Conservation (phyloP, 2,888 invertebrate species). For the Cryptocephalus primarius region DNA sequence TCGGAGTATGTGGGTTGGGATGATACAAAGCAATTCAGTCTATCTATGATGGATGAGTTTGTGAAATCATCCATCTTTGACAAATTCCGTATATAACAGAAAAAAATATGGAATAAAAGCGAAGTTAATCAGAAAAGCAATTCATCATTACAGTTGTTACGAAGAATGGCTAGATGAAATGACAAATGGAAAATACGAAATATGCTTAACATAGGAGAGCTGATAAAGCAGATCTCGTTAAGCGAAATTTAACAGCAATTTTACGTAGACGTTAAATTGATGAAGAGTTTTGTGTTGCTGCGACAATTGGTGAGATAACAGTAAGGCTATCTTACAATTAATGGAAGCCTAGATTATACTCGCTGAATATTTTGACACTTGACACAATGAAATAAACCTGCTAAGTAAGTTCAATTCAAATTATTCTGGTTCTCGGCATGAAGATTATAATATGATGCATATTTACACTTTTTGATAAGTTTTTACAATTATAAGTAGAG, state of each 20-base stretch:
- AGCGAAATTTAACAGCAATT: slow-evolving; percentile 31
- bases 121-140: slow-evolving; percentile 24
- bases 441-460: too few relatives aligned
- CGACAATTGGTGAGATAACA: slow-evolving; percentile 31
- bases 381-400: too few relatives aligned
- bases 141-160: slow-evolving; percentile 22
- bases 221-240: slow-evolving; percentile 29
- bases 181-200: slow-evolving; percentile 30
- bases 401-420: too few relatives aligned
- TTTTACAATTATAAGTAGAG: too few relatives aligned
- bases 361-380: too few relatives aligned
- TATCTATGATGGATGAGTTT: slow-evolving; percentile 7
- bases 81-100: slow-evolving; percentile 9
- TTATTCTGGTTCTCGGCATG: too few relatives aligned
- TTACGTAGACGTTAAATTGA: slow-evolving; percentile 32
- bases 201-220: slow-evolving; percentile 21
- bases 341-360: slow-evolving; percentile 27
- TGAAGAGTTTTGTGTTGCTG: slow-evolving; percentile 29
- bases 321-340: slow-evolving; percentile 31
- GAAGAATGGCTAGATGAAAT: slow-evolving; percentile 17
- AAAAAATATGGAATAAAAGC: slow-evolving; percentile 12
- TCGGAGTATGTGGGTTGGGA: too few relatives aligned
- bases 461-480: too few relatives aligned
- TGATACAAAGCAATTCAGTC: too few relatives aligned
- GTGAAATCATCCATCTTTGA: slow-evolving; percentile 11